A percentile compares a stretch with the other conserved stretches of the same genome.
Conservation (phyloP, 1,140 invertebrate species). For the Platyura marginata region DNA sequence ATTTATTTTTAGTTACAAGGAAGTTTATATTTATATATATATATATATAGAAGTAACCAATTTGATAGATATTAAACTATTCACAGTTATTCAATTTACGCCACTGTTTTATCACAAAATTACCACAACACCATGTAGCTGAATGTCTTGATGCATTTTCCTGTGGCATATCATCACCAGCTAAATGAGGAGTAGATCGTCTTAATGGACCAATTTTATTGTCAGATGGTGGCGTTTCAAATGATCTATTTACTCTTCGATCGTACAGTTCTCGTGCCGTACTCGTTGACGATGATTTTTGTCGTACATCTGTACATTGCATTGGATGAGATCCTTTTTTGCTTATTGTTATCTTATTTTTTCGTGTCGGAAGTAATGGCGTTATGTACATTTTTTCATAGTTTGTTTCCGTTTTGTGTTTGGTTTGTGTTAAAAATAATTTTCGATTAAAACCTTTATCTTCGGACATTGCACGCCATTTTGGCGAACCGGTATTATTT, state of each 20-base stretch:
- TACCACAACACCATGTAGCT: constrained; percentile 35
- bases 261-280: constrained; percentile 13
- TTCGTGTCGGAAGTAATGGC: constrained; percentile 16
- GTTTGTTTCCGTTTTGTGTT: background rate
- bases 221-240: constrained; percentile 18
- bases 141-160: constrained; percentile 11
- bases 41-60: too few species aligned
- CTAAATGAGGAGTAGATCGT: constrained; percentile 10
- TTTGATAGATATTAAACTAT: too few species aligned
- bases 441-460: constrained; percentile 18
- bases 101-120: constrained; percentile 32
- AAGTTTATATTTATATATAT: too few species aligned
- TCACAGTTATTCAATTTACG: constrained; percentile 28
- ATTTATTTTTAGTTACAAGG: too few species aligned
- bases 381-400: constrained; percentile 21
- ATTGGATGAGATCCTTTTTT: constrained; percentile 1
- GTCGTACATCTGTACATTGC: background rate
- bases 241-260: constrained; percentile 21
- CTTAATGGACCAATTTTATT: constrained; percentile 8
- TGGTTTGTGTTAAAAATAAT: constrained; percentile 4
- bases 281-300: background rate
- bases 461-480: constrained; percentile 20
- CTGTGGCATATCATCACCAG: constrained; percentile 3
- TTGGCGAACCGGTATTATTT: constrained; percentile 3
- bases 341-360: constrained; percentile 11